Percentiles rank a stretch among this genome's conserved stretches.
phyloP scores from a whole-genome alignment of 1,140 invertebrate genomes.

The Luehdorfia chinensis region DNA sequence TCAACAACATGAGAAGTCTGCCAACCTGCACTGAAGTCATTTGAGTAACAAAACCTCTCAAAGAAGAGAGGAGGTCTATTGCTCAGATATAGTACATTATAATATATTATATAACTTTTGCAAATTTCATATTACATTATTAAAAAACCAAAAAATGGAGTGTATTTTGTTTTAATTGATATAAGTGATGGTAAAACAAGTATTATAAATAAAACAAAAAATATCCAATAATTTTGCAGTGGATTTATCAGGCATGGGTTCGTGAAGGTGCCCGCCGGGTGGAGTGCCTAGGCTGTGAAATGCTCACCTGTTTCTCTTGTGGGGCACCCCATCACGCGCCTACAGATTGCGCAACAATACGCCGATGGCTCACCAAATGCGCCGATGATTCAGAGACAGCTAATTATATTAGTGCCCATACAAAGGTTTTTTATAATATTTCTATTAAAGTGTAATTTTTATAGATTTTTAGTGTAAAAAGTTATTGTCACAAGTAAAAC shows the following conservation, averaged over 20 bases:
- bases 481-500: neutral
- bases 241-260: constrained; percentile 60
- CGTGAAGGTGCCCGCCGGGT: constrained; percentile 66
- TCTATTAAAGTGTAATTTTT: neutral
- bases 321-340: constrained; percentile 98
- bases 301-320: constrained; percentile 88
- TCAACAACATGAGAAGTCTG: too few species aligned
- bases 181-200: too few species aligned
- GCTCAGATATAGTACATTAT: too few species aligned
- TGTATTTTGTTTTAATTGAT: too few species aligned
- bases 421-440: constrained; percentile 90
- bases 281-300: constrained; percentile 76
- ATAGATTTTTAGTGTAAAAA: too few species aligned
- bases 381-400: constrained; percentile 99
- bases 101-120: too few species aligned
- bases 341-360: constrained; percentile 97
- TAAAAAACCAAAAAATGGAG: too few species aligned
- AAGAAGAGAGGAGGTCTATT: too few species aligned
- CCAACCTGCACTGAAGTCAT: too few species aligned
- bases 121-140: too few species aligned
- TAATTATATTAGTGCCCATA: constrained; percentile 99
- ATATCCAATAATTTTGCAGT: constrained; percentile 45
- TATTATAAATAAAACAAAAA: too few species aligned
- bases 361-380: constrained; percentile 99
- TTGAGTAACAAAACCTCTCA: too few species aligned